Evolutionary conservation across 2,888 invertebrate species (phyloP), one percentile per base, ranked within the genome.

Genomic region (Taenaris catops): DNA sequence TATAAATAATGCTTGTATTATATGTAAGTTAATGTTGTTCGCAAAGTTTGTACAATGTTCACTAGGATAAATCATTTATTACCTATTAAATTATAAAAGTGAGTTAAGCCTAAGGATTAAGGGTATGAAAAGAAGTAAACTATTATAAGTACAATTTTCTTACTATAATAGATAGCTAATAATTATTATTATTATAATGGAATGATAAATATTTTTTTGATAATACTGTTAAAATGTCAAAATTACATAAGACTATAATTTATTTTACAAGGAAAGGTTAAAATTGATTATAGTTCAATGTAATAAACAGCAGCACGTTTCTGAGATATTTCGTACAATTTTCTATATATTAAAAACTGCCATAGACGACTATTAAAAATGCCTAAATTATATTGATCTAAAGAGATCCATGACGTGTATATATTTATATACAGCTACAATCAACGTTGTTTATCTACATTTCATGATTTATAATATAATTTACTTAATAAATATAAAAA

Each of bases 161-260:
- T 31, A 36, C 31, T 25, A 16, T 14, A 12, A 31, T 5, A 11
- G 8, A 25, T 12, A 11, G 11, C 27, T 36, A 41, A 11, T 23
- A 41, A 33, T 35, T 34, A 39, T 9, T 21, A 41, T 28, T 38
- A 32, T 43, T 35, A 28, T 14, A 33, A 24, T 39, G 35, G 38
- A 43, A 39, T 38, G 38, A 34, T 31, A 20, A 19, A 25, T 25
- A 25, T 16, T 20, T 19, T 27, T 40, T 27, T 33, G 33, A 25
- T 25, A 41, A 41, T 33, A 33, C 19, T 37, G 28, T 31, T 25
- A 23, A 26, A 32, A 31, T n/a, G 16, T 23, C 31, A 21, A 4
- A 27, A 27, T n/a, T n/a, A n/a, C n/a, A n/a, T n/a, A n/a, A n/a
- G n/a, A n/a, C n/a, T n/a, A n/a, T n/a, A n/a, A n/a, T 8, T 16